Percentiles rank a stretch among this genome's conserved stretches.
Conservation (phyloP, 2,797 vertebrate species). For the Cossypha dichroa region DNA sequence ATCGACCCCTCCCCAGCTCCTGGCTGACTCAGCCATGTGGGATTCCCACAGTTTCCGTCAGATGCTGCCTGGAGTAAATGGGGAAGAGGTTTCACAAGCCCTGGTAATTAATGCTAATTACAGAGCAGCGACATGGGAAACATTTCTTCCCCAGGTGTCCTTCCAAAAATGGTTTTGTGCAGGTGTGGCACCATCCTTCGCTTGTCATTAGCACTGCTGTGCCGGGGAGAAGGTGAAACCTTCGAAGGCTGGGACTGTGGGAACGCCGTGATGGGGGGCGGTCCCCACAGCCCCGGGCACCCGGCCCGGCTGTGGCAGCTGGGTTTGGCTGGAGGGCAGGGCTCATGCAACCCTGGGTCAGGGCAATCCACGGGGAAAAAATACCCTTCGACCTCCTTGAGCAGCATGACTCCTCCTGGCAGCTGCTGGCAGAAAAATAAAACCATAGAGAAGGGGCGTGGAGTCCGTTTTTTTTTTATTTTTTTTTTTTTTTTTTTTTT, state of each 20-base stretch:
- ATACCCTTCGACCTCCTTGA: not conserved
- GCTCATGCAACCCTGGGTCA: not conserved
- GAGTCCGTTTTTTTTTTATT: too few relatives aligned
- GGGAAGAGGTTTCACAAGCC: slow-evolving; percentile 60
- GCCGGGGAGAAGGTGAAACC: slow-evolving; percentile 30
- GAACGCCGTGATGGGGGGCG: not conserved
- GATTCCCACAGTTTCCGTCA: slow-evolving; percentile 65
- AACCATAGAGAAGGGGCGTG: not conserved
- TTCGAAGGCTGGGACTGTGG: slow-evolving; percentile 47
- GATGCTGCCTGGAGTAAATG: slow-evolving; percentile 24
- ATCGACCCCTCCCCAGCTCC: not conserved
- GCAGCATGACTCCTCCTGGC: not conserved
- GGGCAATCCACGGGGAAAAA: not conserved
- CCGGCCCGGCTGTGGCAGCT: not conserved
- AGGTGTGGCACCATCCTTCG: slow-evolving; percentile 40
- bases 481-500: too few relatives aligned
- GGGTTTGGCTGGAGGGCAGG: not conserved
- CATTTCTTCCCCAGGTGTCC: slow-evolving; percentile 59
- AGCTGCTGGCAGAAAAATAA: not conserved
- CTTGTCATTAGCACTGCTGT: slow-evolving; percentile 38
- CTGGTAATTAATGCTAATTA: slow-evolving; percentile 69
- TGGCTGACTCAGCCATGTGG: not conserved
- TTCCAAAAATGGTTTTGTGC: slow-evolving; percentile 61
- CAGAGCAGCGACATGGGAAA: slow-evolving; percentile 64
- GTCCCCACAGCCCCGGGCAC: not conserved